phyloP scores from a whole-genome alignment of 2,888 invertebrate species.

The Mechanitis mazaeus region DNA sequence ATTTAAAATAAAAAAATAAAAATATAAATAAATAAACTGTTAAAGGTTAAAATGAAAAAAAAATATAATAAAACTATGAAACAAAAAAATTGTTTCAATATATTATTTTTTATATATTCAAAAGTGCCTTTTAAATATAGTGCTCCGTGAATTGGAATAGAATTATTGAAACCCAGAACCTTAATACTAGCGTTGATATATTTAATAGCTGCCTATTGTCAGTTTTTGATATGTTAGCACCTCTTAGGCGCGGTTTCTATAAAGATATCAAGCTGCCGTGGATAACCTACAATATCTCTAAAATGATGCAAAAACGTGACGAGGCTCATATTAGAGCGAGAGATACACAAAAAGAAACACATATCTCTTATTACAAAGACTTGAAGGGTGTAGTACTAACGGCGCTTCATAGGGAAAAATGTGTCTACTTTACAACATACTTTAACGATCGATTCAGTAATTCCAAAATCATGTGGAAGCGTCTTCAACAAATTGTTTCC shows the following conservation, averaged over 20 bases:
- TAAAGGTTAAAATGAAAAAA: background rate
- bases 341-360: constrained; percentile 8
- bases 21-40: background rate
- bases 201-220: no score
- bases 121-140: no score
- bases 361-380: constrained; percentile 17
- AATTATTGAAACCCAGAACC: no score
- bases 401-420: constrained; percentile 17
- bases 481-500: constrained; percentile 6
- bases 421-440: constrained; percentile 15
- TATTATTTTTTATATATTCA: no score
- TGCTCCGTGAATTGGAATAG: no score
- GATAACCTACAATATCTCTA: constrained; percentile 15
- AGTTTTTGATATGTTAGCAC: constrained; percentile 10
- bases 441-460: constrained; percentile 15
- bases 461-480: constrained; percentile 15
- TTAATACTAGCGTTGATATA: no score
- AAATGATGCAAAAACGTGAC: constrained; percentile 18
- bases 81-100: no score
- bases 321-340: constrained; percentile 7
- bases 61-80: no score
- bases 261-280: constrained; percentile 10
- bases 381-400: constrained; percentile 10
- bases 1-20: background rate
- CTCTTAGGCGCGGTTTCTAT: background rate